These are phyloP conservation scores for Cygnus olor DNA, from an alignment of 2,797 vertebrate genomes.

Conservation along the genomic window DNA sequence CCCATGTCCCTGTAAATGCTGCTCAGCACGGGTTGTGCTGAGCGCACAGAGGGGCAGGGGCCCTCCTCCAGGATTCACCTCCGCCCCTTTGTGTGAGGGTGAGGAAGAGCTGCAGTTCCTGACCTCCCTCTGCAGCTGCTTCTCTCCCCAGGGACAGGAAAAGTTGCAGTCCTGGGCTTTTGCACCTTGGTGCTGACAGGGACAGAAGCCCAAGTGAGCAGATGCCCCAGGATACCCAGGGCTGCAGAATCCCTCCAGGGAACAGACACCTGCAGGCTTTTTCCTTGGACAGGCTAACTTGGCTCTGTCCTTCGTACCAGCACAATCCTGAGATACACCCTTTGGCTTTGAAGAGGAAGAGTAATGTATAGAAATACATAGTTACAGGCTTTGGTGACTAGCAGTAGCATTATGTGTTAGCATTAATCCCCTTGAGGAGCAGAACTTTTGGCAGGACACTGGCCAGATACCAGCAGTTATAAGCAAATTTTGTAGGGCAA, in stretches of 20 bases:
- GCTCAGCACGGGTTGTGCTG: rapidly evolving
- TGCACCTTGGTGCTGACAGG: background rate
- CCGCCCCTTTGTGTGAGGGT: rapidly evolving
- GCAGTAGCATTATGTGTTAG: background rate
- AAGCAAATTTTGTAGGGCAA: background rate
- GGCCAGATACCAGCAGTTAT: background rate
- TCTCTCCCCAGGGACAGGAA: background rate
- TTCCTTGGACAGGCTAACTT: background rate
- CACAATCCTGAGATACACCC: background rate
- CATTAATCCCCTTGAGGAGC: background rate
- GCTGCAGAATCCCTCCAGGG: background rate
- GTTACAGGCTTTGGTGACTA: background rate
- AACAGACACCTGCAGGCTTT: background rate
- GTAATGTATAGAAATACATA: background rate
- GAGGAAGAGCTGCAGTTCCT: background rate
- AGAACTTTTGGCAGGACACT: background rate
- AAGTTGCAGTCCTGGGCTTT: background rate
- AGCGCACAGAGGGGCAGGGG: background rate
- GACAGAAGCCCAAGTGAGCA: background rate
- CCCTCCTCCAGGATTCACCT: background rate
- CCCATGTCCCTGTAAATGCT: rapidly evolving
- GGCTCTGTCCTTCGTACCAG: background rate
- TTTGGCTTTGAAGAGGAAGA: background rate
- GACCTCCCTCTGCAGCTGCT: background rate
- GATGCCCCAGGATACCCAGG: background rate